Evolutionary conservation across 1,140 invertebrate genomes (phyloP).

Genomic region (Drosophila rufa): DNA sequence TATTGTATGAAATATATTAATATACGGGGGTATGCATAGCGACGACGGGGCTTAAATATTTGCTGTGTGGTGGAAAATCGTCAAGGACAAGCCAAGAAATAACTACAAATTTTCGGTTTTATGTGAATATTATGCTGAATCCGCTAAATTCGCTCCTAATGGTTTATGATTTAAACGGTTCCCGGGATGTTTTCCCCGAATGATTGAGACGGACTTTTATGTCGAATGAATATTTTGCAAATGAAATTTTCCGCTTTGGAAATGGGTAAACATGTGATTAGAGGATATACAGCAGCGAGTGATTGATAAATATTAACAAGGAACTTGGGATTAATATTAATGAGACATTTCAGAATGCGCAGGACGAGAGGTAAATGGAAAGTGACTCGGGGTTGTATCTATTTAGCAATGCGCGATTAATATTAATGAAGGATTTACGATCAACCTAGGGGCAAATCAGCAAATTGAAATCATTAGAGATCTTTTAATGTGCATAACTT

Average conservation of each 20-base stretch:
- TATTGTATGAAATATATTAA: constrained; percentile 70
- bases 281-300: constrained; percentile 8
- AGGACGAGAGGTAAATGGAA: constrained; percentile 16
- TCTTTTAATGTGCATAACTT: constrained; percentile 24
- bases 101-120: constrained; percentile 71
- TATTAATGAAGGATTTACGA: constrained; percentile 47
- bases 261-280: constrained; percentile 38
- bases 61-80: constrained; percentile 5
- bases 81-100: constrained; percentile 61
- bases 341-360: constrained; percentile 3
- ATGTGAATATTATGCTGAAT: constrained; percentile 80
- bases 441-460: constrained; percentile 16
- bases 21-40: constrained; percentile 40
- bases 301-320: constrained; percentile 34
- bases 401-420: constrained; percentile 17
- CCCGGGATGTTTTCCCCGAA: constrained; percentile 28
- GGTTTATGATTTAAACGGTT: constrained; percentile 75
- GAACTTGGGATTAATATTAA: constrained; percentile 27
- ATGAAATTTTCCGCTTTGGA: constrained; percentile 37
- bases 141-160: constrained; percentile 63
- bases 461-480: constrained; percentile 38
- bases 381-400: neutral
- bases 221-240: constrained; percentile 39
- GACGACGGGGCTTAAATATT: neutral
- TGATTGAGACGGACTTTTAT: constrained; percentile 43